Conservation (phyloP, 2,888 invertebrate genomes). For the Dicyrtomina minuta region DNA sequence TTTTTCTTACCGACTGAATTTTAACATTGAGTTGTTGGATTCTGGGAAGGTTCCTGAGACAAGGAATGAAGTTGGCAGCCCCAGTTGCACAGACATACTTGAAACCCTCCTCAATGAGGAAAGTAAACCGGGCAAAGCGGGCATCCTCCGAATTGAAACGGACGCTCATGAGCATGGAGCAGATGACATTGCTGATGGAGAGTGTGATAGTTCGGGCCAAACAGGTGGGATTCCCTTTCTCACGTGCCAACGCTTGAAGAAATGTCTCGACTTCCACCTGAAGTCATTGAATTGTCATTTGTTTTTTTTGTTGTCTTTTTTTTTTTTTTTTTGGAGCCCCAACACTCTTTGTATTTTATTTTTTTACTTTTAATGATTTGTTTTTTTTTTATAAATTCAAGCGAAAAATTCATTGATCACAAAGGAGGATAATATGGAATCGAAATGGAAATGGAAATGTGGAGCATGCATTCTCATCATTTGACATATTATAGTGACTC, state of each 20-base stretch:
- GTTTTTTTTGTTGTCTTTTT: neutral
- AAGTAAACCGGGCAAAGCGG: slow-evolving; percentile 76
- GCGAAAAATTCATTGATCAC: too few relatives aligned
- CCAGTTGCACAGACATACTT: slow-evolving; percentile 78
- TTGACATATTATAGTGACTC: too few relatives aligned
- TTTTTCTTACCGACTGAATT: slow-evolving; percentile 48
- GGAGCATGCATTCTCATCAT: too few relatives aligned
- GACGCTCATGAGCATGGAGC: slow-evolving; percentile 85
- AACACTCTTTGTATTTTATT: neutral
- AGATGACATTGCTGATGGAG: slow-evolving; percentile 86
- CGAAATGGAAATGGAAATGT: too few relatives aligned
- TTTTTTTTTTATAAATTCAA: too few relatives aligned
- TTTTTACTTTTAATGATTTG: too few relatives aligned
- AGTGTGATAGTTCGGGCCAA: slow-evolving; percentile 75
- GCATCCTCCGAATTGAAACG: slow-evolving; percentile 76
- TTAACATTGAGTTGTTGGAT: slow-evolving; percentile 50
- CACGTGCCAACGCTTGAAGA: slow-evolving; percentile 65
- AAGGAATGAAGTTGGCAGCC: slow-evolving; percentile 79
- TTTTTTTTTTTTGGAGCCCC: neutral
- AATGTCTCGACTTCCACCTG: slow-evolving; percentile 76
- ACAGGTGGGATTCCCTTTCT: slow-evolving; percentile 70
- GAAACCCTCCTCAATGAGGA: slow-evolving; percentile 89
- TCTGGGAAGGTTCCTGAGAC: slow-evolving; percentile 66
- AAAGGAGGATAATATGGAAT: too few relatives aligned
- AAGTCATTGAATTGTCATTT: slow-evolving; percentile 30